These are phyloP conservation scores for Sphenopsis melanotis DNA, from an alignment of 2,797 vertebrate genomes.

Conservation along the genomic window DNA sequence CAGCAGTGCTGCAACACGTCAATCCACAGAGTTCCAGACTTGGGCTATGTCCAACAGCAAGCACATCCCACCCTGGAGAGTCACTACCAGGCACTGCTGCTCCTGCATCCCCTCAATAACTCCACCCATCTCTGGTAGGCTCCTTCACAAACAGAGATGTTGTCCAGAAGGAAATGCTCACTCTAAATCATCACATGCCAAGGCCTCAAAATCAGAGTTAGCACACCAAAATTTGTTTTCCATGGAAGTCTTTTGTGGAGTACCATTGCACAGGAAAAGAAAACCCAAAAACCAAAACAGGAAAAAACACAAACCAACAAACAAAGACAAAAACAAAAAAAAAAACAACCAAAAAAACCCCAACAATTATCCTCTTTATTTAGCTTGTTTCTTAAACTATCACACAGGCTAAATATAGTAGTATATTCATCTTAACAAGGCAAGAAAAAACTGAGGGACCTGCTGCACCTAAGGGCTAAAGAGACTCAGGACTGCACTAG, in stretches of 20 bases:
- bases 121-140: background rate
- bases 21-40: background rate
- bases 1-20: fast-evolving
- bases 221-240: fast-evolving
- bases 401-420: background rate
- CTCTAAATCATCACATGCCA: background rate
- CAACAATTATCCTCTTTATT: background rate
- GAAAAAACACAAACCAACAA: too few species aligned
- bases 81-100: background rate
- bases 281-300: too few species aligned
- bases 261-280: background rate
- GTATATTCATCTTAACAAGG: background rate
- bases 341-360: fast-evolving
- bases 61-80: fast-evolving
- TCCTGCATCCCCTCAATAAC: too few species aligned
- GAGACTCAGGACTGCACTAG: background rate
- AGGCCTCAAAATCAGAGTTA: background rate
- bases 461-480: background rate
- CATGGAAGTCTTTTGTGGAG: background rate
- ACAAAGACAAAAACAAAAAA: background rate
- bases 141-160: background rate
- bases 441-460: background rate
- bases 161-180: background rate
- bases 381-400: background rate
- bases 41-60: background rate